phyloP scores from a whole-genome alignment of 2,113 vertebrate species.

The Centropristis striata region DNA sequence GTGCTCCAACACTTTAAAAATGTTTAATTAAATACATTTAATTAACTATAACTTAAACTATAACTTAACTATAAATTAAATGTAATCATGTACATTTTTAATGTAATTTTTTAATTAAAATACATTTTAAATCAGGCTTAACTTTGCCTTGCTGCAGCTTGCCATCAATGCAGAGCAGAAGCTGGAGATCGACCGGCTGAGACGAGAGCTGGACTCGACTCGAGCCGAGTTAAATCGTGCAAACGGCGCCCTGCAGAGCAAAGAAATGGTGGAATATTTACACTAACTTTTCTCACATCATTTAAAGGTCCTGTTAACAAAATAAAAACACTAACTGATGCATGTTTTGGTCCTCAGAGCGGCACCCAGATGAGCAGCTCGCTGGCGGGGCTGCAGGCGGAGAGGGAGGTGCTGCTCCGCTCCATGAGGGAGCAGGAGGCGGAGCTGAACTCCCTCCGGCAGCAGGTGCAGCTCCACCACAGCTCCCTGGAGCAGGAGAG shows the following conservation, averaged over 20 bases:
- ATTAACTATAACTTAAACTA: no score
- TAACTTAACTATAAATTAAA: no score
- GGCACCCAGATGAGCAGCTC: conserved; percentile 80
- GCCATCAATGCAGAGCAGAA: conserved; percentile 80
- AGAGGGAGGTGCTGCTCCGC: conserved; percentile 79
- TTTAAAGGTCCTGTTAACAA: neutral
- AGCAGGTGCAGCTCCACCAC: conserved; percentile 81
- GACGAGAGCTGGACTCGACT: conserved; percentile 75
- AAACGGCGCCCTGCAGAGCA: conserved; percentile 72
- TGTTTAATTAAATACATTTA: no score
- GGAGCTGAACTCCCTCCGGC: conserved; percentile 79
- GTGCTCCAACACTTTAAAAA: no score
- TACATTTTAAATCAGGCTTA: no score
- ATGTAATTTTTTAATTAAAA: no score
- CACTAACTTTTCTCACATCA: neutral
- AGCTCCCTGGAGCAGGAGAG: conserved; percentile 76
- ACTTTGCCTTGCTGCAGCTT: conserved; percentile 55
- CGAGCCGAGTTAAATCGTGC: conserved; percentile 62
- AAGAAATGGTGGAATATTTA: conserved; percentile 68
- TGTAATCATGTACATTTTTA: no score
- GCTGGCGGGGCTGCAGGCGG: conserved; percentile 82
- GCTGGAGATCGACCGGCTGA: conserved; percentile 80
- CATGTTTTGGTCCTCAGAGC: conserved; percentile 67
- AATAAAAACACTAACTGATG: neutral
- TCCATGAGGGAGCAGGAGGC: conserved; percentile 73